Percentiles rank a stretch among this genome's conserved stretches.
These are phyloP conservation scores for Hoplostethus atlanticus DNA, from an alignment of 2,797 vertebrate genomes.

Conservation along the genomic window DNA sequence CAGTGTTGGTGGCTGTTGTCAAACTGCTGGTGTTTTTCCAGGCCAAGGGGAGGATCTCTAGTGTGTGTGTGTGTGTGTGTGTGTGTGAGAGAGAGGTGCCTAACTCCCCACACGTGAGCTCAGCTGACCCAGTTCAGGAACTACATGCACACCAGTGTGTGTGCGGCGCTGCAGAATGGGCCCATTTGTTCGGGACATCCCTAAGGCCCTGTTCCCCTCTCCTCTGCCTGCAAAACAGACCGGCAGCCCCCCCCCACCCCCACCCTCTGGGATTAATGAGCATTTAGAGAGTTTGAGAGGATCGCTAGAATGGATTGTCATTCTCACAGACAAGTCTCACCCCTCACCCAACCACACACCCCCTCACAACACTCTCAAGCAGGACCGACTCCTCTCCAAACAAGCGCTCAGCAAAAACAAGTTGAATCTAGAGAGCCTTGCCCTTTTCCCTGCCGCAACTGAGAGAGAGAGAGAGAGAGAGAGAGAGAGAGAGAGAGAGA, in stretches of 20 bases:
- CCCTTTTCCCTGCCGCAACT: constrained; percentile 2
- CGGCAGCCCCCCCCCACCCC: neutral
- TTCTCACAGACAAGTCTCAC: constrained; percentile 8
- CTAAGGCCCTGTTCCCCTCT: neutral
- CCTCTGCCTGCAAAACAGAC: too few relatives aligned
- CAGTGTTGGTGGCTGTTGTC: constrained; percentile 41
- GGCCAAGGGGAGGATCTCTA: constrained; percentile 50
- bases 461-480: too few relatives aligned
- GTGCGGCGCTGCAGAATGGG: constrained; percentile 43
- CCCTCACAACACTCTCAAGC: constrained; percentile 24
- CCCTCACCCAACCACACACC: constrained; percentile 15
- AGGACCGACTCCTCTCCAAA: constrained; percentile 36
- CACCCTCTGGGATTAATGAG: constrained; percentile 56
- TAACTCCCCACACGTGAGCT: constrained; percentile 65
- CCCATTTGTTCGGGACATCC: constrained; percentile 65
- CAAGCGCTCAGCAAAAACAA: constrained; percentile 5
- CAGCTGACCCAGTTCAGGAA: constrained; percentile 73
- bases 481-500: too few relatives aligned
- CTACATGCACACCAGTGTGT: constrained; percentile 43
- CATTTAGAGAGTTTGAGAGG: constrained; percentile 58
- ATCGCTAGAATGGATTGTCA: constrained; percentile 30
- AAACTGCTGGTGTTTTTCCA: constrained; percentile 64
- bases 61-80: constrained; percentile 33
- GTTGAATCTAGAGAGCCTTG: constrained; percentile 7
- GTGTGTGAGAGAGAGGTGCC: constrained; percentile 33